phyloP scores from a whole-genome alignment of 2,888 invertebrate genomes.

The Drosophila suboccidentalis region DNA sequence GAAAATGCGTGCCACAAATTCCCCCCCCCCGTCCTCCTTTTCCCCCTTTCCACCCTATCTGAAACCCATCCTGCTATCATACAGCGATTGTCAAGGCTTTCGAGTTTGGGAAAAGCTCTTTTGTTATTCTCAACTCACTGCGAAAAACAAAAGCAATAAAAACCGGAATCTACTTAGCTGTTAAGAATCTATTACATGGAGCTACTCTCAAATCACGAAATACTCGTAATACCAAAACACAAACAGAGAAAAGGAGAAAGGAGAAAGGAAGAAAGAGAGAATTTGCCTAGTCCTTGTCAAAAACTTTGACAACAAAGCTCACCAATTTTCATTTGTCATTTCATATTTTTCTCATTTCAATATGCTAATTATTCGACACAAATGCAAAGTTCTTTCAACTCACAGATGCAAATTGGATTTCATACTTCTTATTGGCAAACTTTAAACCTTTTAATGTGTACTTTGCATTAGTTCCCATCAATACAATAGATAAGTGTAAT shows the following conservation, averaged over 20 bases:
- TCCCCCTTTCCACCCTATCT: neutral
- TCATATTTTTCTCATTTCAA: conserved; percentile 35
- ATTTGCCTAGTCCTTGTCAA: conserved; percentile 7
- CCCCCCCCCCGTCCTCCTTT: neutral
- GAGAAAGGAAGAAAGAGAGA: neutral
- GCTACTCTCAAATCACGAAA: conserved; percentile 47
- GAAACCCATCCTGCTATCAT: neutral
- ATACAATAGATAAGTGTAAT: neutral
- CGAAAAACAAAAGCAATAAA: conserved; percentile 63
- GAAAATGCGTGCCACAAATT: conserved; percentile 25
- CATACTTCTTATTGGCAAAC: neutral
- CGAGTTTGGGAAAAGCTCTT: conserved; percentile 32
- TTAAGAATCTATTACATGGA: conserved; percentile 64
- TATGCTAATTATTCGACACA: conserved; percentile 57
- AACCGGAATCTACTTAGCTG: conserved; percentile 63
- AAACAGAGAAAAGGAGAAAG: neutral
- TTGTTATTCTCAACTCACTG: conserved; percentile 47
- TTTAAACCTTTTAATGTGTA: neutral
- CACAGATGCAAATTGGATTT: conserved; percentile 8
- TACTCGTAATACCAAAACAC: neutral
- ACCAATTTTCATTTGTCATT: conserved; percentile 28
- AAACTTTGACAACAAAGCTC: conserved; percentile 27
- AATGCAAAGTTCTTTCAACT: conserved; percentile 31
- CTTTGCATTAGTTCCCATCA: neutral
- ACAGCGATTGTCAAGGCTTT: conserved; percentile 31